Base-by-base conservation (phyloP, 2,888 invertebrate species). In the Eumacrocentrus americanus region DNA sequence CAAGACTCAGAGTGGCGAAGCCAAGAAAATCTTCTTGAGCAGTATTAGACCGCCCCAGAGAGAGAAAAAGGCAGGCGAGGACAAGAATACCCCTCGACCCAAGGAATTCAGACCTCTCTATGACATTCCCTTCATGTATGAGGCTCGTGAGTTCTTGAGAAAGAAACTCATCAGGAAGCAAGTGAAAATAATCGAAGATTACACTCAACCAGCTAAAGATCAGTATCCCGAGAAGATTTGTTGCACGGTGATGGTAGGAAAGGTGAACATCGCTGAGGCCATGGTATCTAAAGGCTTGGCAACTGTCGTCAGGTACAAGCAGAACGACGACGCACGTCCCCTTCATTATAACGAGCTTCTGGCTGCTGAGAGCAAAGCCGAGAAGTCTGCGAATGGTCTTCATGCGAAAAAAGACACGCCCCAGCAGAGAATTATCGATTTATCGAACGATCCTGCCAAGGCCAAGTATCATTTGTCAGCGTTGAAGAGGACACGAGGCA, bases 61-160 rank as follows among this genome's bases (percentile, higher is more conserved):
- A 81, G 94, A 90, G 51, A 75, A 75, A 48, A 76, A 75, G 78
- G 76, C 83, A 12, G 56, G 63, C 4, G 91, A 91, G 52, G 89
- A 89, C 69, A 91, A 90, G 72, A 82, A 84, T n/a, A 82, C 86
- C 0, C 86, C 87, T 11, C 85, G 89, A 63, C 85, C 89, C 2
- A 91, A 91, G 81, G 89, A 89, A 63, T 92, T 88, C 79, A 89
- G 95, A 72, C 95, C 98, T 0, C 85, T 99, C 0, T 99, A 98
- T 79, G 99, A 99, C 79, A 92, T 98, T 75, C 99, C 99, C 1
- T 96, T 93, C 88, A 94, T 99, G 95, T 98, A 92, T 79, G 99
- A 99, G 81, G 97, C 98, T 0, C 88, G 99, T 54, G 99, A 99
- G 82, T 98, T 93, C 79, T 84, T 99, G 35, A 87, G 99, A 42